Evolutionary conservation across 2,797 vertebrate species (phyloP).

Genomic region (Phoeniculus purpureus): DNA sequence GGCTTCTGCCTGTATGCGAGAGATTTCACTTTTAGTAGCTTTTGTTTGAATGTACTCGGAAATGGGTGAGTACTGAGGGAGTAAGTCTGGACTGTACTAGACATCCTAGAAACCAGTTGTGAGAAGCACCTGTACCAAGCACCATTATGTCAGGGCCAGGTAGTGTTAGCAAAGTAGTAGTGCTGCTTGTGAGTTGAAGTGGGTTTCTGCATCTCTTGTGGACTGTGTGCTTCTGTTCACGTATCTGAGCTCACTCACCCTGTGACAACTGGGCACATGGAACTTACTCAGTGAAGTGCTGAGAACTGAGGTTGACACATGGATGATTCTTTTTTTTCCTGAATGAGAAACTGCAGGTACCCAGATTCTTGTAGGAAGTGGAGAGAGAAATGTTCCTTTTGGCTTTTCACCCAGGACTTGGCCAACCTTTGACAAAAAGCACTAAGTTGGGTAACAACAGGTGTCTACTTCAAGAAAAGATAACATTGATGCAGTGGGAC

Average conservation of each 20-base stretch:
- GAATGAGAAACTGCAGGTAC: too few relatives aligned
- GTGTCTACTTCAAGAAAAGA: too few relatives aligned
- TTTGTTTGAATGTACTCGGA: not conserved
- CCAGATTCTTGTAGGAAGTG: too few relatives aligned
- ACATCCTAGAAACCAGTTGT: not conserved
- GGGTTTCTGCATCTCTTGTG: not conserved
- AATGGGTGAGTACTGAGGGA: accelerated
- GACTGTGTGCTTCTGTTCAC: not conserved
- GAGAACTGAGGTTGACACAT: too few relatives aligned
- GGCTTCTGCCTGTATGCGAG: not conserved
- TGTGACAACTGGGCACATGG: too few relatives aligned
- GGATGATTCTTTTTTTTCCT: too few relatives aligned
- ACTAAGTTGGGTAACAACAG: too few relatives aligned
- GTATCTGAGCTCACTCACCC: not conserved
- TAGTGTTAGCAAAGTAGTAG: not conserved
- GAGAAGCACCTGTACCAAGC: not conserved
- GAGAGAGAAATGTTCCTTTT: too few relatives aligned
- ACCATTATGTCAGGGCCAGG: not conserved
- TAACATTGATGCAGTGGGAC: too few relatives aligned
- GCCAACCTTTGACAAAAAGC: too few relatives aligned
- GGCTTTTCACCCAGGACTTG: too few relatives aligned
- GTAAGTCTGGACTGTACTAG: not conserved
- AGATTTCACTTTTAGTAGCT: not conserved
- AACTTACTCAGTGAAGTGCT: too few relatives aligned
- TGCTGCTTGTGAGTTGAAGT: not conserved